These are phyloP conservation scores for Goniozus legneri DNA, from an alignment of 1,140 invertebrate species.

Conservation along the genomic window DNA sequence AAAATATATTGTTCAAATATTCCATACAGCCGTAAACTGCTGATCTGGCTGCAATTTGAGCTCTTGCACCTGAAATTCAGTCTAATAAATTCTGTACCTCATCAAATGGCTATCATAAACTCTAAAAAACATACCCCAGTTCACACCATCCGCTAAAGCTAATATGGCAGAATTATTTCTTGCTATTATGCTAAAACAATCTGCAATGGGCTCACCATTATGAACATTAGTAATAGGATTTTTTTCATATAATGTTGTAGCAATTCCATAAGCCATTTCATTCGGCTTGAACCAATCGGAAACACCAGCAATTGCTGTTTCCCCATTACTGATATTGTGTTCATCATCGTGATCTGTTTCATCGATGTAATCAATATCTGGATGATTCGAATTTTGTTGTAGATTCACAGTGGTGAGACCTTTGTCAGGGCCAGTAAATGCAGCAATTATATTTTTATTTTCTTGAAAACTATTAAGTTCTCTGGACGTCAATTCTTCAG, in stretches of 20 bases:
- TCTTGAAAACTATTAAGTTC: conserved; percentile 55
- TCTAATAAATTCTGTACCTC: background rate
- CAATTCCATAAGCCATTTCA: conserved; percentile 66
- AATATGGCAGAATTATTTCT: conserved; percentile 77
- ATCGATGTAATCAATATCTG: conserved; percentile 75
- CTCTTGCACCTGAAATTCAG: conserved; percentile 65
- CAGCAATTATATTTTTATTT: conserved; percentile 59
- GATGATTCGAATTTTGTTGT: conserved; percentile 61
- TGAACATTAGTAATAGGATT: conserved; percentile 72
- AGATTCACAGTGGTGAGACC: conserved; percentile 71
- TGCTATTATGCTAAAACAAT: conserved; percentile 82
- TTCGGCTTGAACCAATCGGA: conserved; percentile 66
- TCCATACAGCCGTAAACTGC: conserved; percentile 85
- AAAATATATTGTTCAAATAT: conserved; percentile 77
- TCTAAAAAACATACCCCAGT: conserved; percentile 72
- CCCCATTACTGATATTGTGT: background rate
- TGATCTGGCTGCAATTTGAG: conserved; percentile 81
- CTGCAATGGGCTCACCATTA: conserved; percentile 86
- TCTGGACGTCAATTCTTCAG: conserved; percentile 63
- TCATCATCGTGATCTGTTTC: conserved; percentile 60
- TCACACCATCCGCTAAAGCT: conserved; percentile 87
- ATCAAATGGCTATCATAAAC: background rate
- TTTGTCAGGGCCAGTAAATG: conserved; percentile 73
- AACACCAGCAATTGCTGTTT: conserved; percentile 61
- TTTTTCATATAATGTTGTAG: conserved; percentile 73